Evolutionary conservation across 2,888 invertebrate genomes (phyloP), one percentile per base, ranked within the genome.

Genomic region (Tortrix viridana): DNA sequence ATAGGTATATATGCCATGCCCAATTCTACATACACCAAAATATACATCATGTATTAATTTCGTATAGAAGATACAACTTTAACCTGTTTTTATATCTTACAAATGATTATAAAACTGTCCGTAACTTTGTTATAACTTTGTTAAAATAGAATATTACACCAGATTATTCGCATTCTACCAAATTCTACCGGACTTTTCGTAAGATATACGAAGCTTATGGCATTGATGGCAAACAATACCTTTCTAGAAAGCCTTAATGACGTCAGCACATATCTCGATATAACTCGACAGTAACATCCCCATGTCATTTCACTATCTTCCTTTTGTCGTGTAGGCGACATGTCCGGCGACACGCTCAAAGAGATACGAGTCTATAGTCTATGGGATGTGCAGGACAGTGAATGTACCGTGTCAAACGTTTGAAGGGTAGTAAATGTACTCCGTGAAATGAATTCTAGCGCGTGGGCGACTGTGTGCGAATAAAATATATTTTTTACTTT

Each of bases 301-400:
- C 37, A 20, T 18, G 50, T 50, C 50, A 50, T 37, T 18, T 9
- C 44, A 50, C 37, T 50, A 50, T 50, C 50, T 50, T 32, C 50
- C 50, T 50, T 50, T 37, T 50, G 50, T 50, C 50, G 50, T 14
- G 37, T 20, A 49, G 50, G 32, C 49, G 32, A 37, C 50, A 20
- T 19, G 50, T 50, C 50, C 50, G 50, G 50, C 19, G 37, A 5
- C 26, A 26, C 32, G 32, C 32, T 32, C 50, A 38, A 50, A 50
- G 50, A 50, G 50, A 50, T 50, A 50, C 26, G 50, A 50, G 14
- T 37, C 41, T 41, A 32, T 32, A n/a, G 41, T 16, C 41, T 41
- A 41, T 16, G 41, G 41, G 41, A 41, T 14, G n/a, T 16, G 16
- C 14, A 14, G 16, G 41, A 2, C n/a, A n/a, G 41, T 41, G 41